phyloP scores from a whole-genome alignment of 2,797 vertebrate species.

The Phrynocephalus forsythii region DNA sequence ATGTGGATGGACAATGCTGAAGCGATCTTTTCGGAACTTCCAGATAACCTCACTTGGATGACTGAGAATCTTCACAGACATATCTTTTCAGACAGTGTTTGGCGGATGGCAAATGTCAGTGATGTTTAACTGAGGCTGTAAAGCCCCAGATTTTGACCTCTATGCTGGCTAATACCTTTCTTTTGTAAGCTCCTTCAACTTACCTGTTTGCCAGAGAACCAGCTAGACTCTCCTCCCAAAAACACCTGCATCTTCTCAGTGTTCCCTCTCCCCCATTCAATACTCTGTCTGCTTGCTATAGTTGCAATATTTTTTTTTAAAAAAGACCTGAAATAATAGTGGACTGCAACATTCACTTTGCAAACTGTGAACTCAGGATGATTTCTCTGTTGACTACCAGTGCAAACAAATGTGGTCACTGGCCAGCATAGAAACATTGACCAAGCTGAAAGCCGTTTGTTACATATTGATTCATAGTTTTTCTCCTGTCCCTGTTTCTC shows the following conservation, averaged over 20 bases:
- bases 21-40: background rate
- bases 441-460: background rate
- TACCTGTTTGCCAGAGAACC: background rate
- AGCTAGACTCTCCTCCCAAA: background rate
- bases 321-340: background rate
- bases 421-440: background rate
- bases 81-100: too few relatives aligned
- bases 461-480: background rate
- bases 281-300: background rate
- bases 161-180: too few relatives aligned
- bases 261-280: background rate
- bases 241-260: background rate
- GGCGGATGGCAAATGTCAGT: background rate
- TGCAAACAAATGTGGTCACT: background rate
- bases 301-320: too few relatives aligned
- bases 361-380: background rate
- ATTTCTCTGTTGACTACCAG: background rate
- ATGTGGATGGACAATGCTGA: background rate
- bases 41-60: too few relatives aligned
- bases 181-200: background rate
- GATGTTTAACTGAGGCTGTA: background rate
- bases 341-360: background rate
- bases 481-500: background rate
- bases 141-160: background rate
- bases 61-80: too few relatives aligned